Conservation (phyloP, 2,888 invertebrate genomes). For the Hemistola chrysoprasaria region DNA sequence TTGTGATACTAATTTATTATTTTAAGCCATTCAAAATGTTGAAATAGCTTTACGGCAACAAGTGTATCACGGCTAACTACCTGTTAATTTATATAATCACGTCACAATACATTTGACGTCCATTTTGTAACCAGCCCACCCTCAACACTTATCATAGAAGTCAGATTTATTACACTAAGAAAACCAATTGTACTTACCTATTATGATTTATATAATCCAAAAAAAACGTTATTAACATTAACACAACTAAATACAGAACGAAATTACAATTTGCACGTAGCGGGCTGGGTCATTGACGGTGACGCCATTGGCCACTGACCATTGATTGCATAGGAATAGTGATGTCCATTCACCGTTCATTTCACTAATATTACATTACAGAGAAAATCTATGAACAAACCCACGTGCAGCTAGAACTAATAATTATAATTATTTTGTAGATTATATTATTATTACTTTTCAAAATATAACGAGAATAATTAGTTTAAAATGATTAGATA, state of each 20-base stretch:
- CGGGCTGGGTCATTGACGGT: constrained; percentile 69
- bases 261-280: constrained; percentile 52
- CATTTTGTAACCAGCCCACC: constrained; percentile 65
- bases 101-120: constrained; percentile 74
- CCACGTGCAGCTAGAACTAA: too few relatives aligned
- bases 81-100: constrained; percentile 72
- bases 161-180: constrained; percentile 1
- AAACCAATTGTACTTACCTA: constrained; percentile 7
- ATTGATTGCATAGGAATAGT: constrained; percentile 46
- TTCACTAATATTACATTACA: too few relatives aligned
- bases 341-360: constrained; percentile 18
- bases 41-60: constrained; percentile 19
- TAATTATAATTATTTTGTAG: too few relatives aligned
- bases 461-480: too few relatives aligned
- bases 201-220: constrained; percentile 7
- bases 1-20: not conserved
- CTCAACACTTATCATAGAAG: constrained; percentile 22
- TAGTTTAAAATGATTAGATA: too few relatives aligned
- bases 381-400: too few relatives aligned
- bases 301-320: constrained; percentile 57
- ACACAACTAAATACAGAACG: constrained; percentile 35
- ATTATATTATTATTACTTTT: too few relatives aligned
- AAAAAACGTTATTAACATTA: constrained; percentile 8
- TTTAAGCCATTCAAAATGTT: constrained; percentile 5
- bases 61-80: constrained; percentile 19